A percentile compares a stretch with the other conserved stretches of the same genome.
phyloP scores from a whole-genome alignment of 2,888 invertebrate species.

The Rhagonycha fulva region DNA sequence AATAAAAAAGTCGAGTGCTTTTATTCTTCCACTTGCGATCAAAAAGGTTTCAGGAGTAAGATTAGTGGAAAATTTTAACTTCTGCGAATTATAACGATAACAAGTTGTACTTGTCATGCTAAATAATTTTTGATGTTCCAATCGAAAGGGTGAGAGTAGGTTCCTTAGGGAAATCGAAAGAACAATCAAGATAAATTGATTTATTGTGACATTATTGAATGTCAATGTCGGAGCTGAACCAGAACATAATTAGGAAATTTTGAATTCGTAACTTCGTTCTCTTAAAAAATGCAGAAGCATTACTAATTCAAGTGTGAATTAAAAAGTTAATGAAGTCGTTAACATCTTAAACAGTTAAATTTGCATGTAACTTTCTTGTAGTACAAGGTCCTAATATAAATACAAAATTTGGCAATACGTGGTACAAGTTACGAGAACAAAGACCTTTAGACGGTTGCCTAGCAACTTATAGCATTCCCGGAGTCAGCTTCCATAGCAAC shows the following conservation, averaged over 20 bases:
- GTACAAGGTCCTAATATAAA: not conserved
- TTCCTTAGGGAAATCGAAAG: not conserved
- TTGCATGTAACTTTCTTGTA: not conserved
- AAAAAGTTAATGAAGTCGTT: not conserved
- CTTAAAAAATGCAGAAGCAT: not conserved
- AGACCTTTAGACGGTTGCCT: slow-evolving; percentile 55
- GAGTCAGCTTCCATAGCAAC: slow-evolving; percentile 48
- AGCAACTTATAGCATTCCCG: slow-evolving; percentile 51
- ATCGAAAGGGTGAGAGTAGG: not conserved
- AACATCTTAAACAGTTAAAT: not conserved
- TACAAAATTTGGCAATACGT: slow-evolving; percentile 37
- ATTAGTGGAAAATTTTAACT: not conserved
- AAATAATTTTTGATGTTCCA: not conserved
- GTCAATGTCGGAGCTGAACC: not conserved
- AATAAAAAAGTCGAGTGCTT: not conserved
- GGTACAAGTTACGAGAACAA: slow-evolving; percentile 66
- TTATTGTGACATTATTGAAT: not conserved
- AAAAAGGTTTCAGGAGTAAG: not conserved
- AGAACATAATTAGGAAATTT: not conserved
- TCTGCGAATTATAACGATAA: not conserved
- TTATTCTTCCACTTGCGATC: not conserved
- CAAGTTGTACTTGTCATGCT: not conserved
- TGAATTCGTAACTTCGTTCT: not conserved
- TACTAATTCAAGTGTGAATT: not conserved
- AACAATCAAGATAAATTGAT: not conserved